Base-by-base conservation (phyloP, 2,888 invertebrate species). In the Tetranychus truncatus region DNA sequence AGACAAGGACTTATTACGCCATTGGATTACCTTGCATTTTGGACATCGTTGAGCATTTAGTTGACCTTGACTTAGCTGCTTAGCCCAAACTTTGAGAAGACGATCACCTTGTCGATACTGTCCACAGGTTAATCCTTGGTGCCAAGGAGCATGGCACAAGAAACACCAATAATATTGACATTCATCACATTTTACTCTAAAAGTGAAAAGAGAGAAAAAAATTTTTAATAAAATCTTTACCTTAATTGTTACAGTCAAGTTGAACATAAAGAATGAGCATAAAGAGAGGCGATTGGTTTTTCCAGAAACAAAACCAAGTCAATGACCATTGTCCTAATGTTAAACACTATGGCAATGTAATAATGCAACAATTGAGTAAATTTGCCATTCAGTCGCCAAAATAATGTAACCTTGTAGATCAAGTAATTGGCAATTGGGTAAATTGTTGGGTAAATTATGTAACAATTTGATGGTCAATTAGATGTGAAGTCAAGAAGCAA, bases 21-120 rank as follows among this genome's bases (percentile, higher is more conserved):
- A 34, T 34, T 34, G 34, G 34, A 34, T 34, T 80, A 83, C 84
- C 81, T 83, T 82, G 79, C 84, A 84, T 75, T 81, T 82, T 0
- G 84, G 84, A 78, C 84, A 84, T 77, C 79, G 81, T 77, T 82
- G 82, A 7, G 84, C 84, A 80, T 84, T 84, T 18, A 78, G 74
- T 77, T 82, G 82, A 1, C 83, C 83, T 74, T 80, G 80, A 74
- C 80, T 81, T n/a, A 78, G 74, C 75, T 82, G 81, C 69, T 81
- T 80, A 0, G 84, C 83, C 84, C 84, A 84, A 18, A 78, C 77
- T 77, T 81, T 82, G 20, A 84, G 78, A 74, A 83, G 79, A 34
- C 81, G 80, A 77, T 83, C 83, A 8, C 83, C 83, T 75, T 81
- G 81, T 20, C 78, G 77, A 78, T 79, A 83, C 45, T 82, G 81